These are phyloP conservation scores for Amphimallon solstitiale DNA, from an alignment of 2,888 invertebrate genomes.

Conservation along the genomic window DNA sequence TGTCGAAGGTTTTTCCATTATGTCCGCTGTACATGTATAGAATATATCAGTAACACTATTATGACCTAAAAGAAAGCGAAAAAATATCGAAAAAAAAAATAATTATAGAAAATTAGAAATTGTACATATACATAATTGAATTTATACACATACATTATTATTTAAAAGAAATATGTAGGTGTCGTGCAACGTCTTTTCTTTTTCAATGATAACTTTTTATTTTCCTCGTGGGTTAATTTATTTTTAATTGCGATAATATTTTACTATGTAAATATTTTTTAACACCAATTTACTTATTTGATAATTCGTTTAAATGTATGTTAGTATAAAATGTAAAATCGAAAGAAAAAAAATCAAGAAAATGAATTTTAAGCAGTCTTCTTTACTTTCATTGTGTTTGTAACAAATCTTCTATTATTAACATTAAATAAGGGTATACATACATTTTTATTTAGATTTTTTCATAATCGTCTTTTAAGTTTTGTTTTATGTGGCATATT, in stretches of 20 bases:
- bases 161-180: slow-evolving; percentile 6
- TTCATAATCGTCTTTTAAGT: slow-evolving; percentile 3
- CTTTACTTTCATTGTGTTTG: slow-evolving; percentile 33
- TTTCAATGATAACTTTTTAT: slow-evolving; percentile 6
- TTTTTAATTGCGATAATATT: slow-evolving; percentile 57
- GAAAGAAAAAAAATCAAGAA: slow-evolving; percentile 30
- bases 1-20: neutral
- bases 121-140: slow-evolving; percentile 24
- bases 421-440: slow-evolving; percentile 31
- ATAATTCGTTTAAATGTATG: slow-evolving; percentile 32
- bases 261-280: slow-evolving; percentile 52
- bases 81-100: slow-evolving; percentile 36
- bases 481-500: slow-evolving; percentile 28
- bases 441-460: slow-evolving; percentile 25
- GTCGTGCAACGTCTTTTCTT: slow-evolving; percentile 5
- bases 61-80: slow-evolving; percentile 16
- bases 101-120: neutral
- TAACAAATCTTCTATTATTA: slow-evolving; percentile 27
- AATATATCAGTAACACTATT: neutral
- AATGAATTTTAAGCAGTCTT: slow-evolving; percentile 55
- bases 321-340: slow-evolving; percentile 34
- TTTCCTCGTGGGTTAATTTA: neutral
- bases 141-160: slow-evolving; percentile 9
- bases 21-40: slow-evolving; percentile 13
- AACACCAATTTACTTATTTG: slow-evolving; percentile 31